A percentile compares a stretch with the other conserved stretches of the same genome.
These are phyloP conservation scores for Eupithecia vulgata DNA, from an alignment of 2,888 invertebrate species.

Conservation along the genomic window DNA sequence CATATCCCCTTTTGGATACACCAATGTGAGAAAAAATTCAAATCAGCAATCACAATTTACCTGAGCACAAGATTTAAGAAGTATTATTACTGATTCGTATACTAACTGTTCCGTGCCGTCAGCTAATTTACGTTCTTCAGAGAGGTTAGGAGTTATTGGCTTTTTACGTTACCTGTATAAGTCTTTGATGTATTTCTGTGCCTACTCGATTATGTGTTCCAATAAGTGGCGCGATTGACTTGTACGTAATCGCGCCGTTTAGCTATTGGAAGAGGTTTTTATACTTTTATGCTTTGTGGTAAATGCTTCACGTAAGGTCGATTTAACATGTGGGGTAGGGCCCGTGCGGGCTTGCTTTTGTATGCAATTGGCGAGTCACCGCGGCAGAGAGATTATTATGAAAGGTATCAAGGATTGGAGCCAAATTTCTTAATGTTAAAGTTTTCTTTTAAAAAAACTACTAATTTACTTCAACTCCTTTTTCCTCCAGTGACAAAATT, in stretches of 20 bases:
- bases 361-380: background rate
- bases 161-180: conserved; percentile 18
- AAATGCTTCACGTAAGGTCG: background rate
- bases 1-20: background rate
- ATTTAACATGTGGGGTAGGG: background rate
- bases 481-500: background rate
- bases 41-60: background rate
- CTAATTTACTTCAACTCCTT: too few relatives aligned
- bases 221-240: conserved; percentile 17
- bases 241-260: background rate
- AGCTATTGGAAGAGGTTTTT: background rate
- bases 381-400: background rate
- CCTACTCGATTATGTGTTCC: conserved; percentile 25
- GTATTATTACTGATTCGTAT: background rate
- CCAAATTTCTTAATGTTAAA: background rate
- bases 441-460: background rate
- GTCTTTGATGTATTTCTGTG: conserved; percentile 20
- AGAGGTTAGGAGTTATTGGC: conserved; percentile 28
- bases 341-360: too few relatives aligned
- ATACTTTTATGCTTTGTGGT: background rate
- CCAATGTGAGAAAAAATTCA: background rate
- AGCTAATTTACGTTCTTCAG: conserved; percentile 17
- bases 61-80: background rate
- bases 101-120: conserved; percentile 7
- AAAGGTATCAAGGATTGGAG: background rate